Evolutionary conservation across 2,888 invertebrate species (phyloP).

Genomic region (Pemphredon lugubris): DNA sequence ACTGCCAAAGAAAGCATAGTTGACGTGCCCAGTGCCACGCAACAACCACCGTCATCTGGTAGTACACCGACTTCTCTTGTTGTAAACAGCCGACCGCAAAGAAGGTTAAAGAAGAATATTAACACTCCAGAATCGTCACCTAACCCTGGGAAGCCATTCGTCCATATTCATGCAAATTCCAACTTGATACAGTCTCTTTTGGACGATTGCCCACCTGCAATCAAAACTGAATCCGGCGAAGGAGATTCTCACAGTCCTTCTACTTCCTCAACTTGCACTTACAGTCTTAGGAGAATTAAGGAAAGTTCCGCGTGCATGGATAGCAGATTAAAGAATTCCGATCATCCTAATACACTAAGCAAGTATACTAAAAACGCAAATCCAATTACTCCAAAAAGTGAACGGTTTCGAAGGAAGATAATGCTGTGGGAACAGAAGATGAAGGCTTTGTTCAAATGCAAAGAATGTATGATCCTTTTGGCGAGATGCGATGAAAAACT

Average conservation of each 20-base stretch:
- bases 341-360: too few relatives aligned
- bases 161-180: slow-evolving; percentile 40
- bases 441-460: neutral
- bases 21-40: neutral
- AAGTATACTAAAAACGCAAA: too few relatives aligned
- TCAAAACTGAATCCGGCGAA: neutral
- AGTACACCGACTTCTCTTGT: too few relatives aligned
- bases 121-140: neutral
- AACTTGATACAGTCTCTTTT: slow-evolving; percentile 38
- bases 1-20: neutral
- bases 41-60: neutral
- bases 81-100: too few relatives aligned
- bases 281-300: slow-evolving; percentile 8
- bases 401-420: neutral
- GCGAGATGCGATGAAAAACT: neutral
- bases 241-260: neutral
- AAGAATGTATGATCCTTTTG: neutral
- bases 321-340: too few relatives aligned
- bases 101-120: too few relatives aligned
- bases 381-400: neutral
- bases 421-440: neutral
- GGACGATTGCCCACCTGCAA: neutral
- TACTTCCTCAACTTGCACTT: neutral
- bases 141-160: slow-evolving; percentile 41
- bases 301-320: too few relatives aligned